Base-by-base conservation (phyloP, 92 coral and sea anemone species). In the Epizoanthus illoricatus region DNA sequence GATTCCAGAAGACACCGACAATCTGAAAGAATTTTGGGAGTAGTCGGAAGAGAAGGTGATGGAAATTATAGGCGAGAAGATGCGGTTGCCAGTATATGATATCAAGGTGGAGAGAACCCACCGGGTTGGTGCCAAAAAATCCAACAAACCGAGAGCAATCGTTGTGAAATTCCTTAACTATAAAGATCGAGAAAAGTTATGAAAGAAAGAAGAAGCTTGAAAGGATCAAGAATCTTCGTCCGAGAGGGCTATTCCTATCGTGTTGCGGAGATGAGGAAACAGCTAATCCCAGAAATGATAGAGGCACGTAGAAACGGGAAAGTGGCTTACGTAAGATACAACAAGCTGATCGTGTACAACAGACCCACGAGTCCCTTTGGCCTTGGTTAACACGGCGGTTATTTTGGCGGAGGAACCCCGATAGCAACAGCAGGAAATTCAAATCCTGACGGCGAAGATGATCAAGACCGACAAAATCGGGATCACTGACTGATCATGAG, bases 81-180 rank as follows among this genome's bases (percentile, higher is more conserved):
- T 17, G 52, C 2, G 3, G 6, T 18, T 67, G 4, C 40, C 47
- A 2, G 47, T 23, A 16, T 2, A 16, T 0, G 74, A 70, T 1
- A 70, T 70, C 47, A 11, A 42, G 24, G 54, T 15, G 42, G 74
- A 70, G 20, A 40, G 74, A 70, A 55, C 56, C 57, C 74, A 70
- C 18, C 74, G 74, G n/a, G 58, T 70, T 4, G 74, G 74, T 42
- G 56, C 56, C 17, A 70, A 3, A 13, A 70, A 70, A 70, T 2
- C 54, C 58, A 18, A 4, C 56, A 67, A 67, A 17, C 72, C 47
- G 7, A 67, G 72, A 23, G 72, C 72, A 11, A 67, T 67, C 1
- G 72, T 69, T 36, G 73, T 69, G 16, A 69, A 24, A 40, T 69
- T 69, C 73, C 52, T 69, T n/a, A 69, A 69, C 20, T 39, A 69